A percentile compares a stretch with the other conserved stretches of the same genome.
These are phyloP conservation scores for Habroteleia sp. DNA, from an alignment of 2,888 invertebrate species.

Conservation along the genomic window DNA sequence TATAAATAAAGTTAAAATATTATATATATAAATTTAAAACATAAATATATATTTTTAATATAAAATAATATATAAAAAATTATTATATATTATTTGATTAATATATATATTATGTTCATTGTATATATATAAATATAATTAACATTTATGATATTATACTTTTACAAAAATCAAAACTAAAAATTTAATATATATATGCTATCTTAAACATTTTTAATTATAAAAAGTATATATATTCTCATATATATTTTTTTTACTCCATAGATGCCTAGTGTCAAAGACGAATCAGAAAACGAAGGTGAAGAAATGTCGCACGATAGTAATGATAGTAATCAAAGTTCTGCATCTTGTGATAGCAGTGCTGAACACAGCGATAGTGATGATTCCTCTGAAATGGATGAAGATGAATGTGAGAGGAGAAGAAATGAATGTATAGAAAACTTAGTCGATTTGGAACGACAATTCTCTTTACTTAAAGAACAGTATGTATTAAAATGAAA, in stretches of 20 bases:
- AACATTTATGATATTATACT: too few relatives aligned
- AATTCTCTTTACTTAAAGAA: conserved; percentile 92
- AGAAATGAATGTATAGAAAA: conserved; percentile 92
- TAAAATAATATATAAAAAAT: too few relatives aligned
- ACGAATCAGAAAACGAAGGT: conserved; percentile 79
- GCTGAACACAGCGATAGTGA: conserved; percentile 90
- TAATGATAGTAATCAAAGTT: conserved; percentile 78
- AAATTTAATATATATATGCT: too few relatives aligned
- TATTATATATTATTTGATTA: too few relatives aligned
- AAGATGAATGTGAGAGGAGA: conserved; percentile 92
- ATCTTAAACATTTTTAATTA: too few relatives aligned
- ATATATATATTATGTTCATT: too few relatives aligned
- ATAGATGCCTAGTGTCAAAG: conserved; percentile 79
- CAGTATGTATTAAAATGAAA: conserved; percentile 86
- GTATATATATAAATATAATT: too few relatives aligned
- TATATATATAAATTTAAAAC: too few relatives aligned
- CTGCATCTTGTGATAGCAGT: conserved; percentile 85
- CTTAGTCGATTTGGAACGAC: conserved; percentile 92
- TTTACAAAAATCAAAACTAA: neutral
- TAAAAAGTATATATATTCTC: too few relatives aligned
- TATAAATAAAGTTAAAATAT: too few relatives aligned
- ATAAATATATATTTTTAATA: too few relatives aligned
- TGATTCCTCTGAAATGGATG: conserved; percentile 95
- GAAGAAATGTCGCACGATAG: conserved; percentile 80
- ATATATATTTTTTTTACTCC: neutral